These are phyloP conservation scores for Spodoptera litura DNA, from an alignment of 1,140 invertebrate genomes.

Conservation along the genomic window DNA sequence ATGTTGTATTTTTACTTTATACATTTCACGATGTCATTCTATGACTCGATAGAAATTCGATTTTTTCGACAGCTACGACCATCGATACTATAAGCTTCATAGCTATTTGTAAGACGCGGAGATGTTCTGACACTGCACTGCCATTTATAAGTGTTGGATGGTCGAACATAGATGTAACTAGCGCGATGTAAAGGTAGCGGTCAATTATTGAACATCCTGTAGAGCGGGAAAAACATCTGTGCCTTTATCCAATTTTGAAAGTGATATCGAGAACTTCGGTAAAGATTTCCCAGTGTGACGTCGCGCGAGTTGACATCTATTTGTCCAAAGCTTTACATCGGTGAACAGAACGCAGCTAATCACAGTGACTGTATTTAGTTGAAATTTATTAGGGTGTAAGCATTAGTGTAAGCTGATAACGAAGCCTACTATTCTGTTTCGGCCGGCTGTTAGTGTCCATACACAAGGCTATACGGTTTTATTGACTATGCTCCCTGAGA, in stretches of 20 bases:
- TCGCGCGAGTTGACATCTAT: neutral
- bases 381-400: conserved; percentile 71
- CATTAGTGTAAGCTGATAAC: conserved; percentile 60
- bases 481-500: conserved; percentile 8
- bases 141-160: conserved; percentile 21
- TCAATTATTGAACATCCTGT: conserved; percentile 3
- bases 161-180: neutral
- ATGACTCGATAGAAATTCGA: neutral
- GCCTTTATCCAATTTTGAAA: neutral
- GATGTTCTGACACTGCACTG: conserved; percentile 17
- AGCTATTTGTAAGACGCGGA: conserved; percentile 20
- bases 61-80: conserved; percentile 7
- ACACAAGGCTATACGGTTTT: conserved; percentile 26
- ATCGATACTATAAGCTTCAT: conserved; percentile 16
- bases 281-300: neutral
- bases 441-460: conserved; percentile 28
- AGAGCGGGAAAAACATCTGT: neutral
- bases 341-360: conserved; percentile 37
- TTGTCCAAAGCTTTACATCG: conserved; percentile 27
- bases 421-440: conserved; percentile 55
- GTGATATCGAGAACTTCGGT: neutral
- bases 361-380: conserved; percentile 68
- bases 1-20: conserved; percentile 14
- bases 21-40: conserved; percentile 16
- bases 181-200: neutral